Conservation (phyloP, 1,140 invertebrate genomes). For the Gonatopus flavifemur region DNA sequence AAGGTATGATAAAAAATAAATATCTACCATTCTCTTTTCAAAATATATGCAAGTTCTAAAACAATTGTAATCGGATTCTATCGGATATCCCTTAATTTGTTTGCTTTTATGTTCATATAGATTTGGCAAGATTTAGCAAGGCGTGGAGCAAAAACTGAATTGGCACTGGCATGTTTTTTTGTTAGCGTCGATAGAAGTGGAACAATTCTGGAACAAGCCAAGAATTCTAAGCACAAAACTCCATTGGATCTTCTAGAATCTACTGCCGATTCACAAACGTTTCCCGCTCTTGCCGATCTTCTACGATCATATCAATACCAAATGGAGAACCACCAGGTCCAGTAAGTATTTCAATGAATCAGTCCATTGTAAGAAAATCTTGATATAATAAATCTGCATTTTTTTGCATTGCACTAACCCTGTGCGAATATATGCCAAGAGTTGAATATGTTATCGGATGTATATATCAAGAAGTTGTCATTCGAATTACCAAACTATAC, state of each 20-base stretch:
- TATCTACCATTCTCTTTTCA: too few relatives aligned
- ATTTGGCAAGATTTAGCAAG: conserved; percentile 55
- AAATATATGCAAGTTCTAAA: too few relatives aligned
- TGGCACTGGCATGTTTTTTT: conserved; percentile 48
- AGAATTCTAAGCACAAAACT: conserved; percentile 68
- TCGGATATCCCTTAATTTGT: too few relatives aligned
- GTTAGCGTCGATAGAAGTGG: conserved; percentile 42
- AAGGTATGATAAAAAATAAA: too few relatives aligned
- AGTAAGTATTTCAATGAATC: conserved; percentile 17
- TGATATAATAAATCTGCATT: not conserved
- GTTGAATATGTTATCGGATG: too few relatives aligned
- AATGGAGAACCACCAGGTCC: conserved; percentile 21
- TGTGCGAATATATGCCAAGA: too few relatives aligned
- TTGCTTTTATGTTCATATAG: too few relatives aligned
- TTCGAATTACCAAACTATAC: too few relatives aligned
- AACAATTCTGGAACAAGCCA: conserved; percentile 52
- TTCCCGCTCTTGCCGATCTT: conserved; percentile 37
- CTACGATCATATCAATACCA: conserved; percentile 44
- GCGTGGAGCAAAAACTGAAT: conserved; percentile 41
- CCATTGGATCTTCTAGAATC: conserved; percentile 64
- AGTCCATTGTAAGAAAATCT: not conserved
- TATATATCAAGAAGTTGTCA: too few relatives aligned
- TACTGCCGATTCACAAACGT: conserved; percentile 41
- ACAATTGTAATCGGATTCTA: too few relatives aligned
- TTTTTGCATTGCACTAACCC: too few relatives aligned